phyloP scores from a whole-genome alignment of 2,797 vertebrate genomes.

The Fringilla coelebs region DNA sequence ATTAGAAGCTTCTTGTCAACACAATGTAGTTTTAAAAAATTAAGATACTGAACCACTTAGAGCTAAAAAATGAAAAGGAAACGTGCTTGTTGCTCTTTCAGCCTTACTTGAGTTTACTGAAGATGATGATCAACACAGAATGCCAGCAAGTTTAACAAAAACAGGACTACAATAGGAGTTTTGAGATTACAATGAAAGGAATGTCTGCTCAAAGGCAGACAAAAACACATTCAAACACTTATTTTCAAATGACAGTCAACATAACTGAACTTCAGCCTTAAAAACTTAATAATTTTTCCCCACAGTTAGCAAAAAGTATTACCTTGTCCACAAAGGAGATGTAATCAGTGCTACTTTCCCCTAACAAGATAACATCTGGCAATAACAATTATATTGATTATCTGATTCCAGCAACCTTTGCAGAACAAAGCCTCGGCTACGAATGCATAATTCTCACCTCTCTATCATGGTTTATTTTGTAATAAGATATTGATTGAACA shows the following conservation, averaged over 20 bases:
- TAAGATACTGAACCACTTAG: conserved; percentile 5
- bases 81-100: neutral
- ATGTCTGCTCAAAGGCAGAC: neutral
- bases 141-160: neutral
- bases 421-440: neutral
- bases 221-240: neutral
- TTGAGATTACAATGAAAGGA: neutral
- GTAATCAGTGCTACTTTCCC: neutral
- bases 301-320: neutral
- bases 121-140: neutral
- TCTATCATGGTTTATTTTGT: neutral
- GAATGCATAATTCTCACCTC: neutral
- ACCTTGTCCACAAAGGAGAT: neutral
- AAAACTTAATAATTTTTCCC: neutral
- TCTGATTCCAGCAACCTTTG: neutral
- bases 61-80: conserved; percentile 4
- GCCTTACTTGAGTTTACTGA: neutral
- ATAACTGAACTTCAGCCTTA: neutral
- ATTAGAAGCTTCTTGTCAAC: neutral
- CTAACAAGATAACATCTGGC: neutral
- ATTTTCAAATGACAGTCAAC: neutral
- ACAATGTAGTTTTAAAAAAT: neutral
- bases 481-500: neutral
- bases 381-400: conserved; percentile 27
- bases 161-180: neutral